A percentile compares a stretch with the other conserved stretches of the same genome.
phyloP scores from a whole-genome alignment of 2,797 vertebrate genomes.

The Lepus townsendii region DNA sequence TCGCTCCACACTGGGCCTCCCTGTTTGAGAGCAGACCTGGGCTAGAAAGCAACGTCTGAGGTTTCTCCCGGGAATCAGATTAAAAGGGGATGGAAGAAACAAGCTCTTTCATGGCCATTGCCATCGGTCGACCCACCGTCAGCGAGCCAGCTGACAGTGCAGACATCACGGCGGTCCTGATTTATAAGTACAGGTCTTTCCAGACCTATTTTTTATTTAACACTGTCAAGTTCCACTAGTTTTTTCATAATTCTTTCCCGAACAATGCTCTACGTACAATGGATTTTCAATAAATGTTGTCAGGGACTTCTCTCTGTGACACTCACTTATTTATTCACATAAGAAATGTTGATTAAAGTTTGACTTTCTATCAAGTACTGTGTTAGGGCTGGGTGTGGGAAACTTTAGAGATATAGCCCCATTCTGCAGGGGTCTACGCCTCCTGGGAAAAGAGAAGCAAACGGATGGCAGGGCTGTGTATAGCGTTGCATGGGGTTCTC shows the following conservation, averaged over 20 bases:
- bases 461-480: neutral
- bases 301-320: conserved; percentile 28
- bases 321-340: neutral
- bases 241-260: conserved; percentile 56
- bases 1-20: neutral
- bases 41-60: conserved; percentile 4
- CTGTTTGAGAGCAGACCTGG: neutral
- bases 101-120: neutral
- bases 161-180: neutral
- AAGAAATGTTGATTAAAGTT: conserved; percentile 5
- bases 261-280: neutral
- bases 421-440: neutral
- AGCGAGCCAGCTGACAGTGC: neutral
- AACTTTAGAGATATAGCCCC: neutral
- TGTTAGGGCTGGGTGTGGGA: neutral
- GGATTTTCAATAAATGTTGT: conserved; percentile 61
- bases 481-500: too few species aligned
- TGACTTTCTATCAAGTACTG: neutral
- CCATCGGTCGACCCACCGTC: neutral
- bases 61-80: neutral
- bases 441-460: neutral
- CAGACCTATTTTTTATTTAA: conserved; percentile 6
- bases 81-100: neutral
- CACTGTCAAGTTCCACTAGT: neutral
- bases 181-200: conserved; percentile 31